Base-by-base conservation (phyloP, 2,888 invertebrate species). In the Troides aeacus region DNA sequence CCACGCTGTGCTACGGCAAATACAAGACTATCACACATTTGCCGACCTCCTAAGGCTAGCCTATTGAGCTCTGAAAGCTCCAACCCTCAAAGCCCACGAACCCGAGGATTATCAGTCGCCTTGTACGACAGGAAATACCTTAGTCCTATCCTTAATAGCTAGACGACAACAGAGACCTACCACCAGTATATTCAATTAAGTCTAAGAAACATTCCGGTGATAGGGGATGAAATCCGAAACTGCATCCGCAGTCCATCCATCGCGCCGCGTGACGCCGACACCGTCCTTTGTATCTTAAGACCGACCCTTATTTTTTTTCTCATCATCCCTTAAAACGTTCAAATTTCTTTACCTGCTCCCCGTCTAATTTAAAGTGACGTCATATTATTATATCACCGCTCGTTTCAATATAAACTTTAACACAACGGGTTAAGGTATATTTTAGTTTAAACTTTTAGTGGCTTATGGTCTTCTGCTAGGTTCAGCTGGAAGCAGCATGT, bases 311-410 rank as follows among this genome's bases (percentile, higher is more conserved):
- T 84, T 92, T 92, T 53, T 70, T 69, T 91, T 39, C 39, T 7
- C 81, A 81, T 83, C 88, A 89, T 89, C 92, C 92, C 90, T 90
- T 84, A 85, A 84, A 90, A 87, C 85, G 90, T 92, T 92, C 85
- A 84, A 90, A 91, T 91, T 91, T 90, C 89, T 89, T 83, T 92
- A 92, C 92, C 92, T 92, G 92, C 88, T 79, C 75, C 72, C 79
- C 79, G 80, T 79, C 81, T 81, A 77, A 80, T 74, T 30, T 39
- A 64, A 53, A 8, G 58, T 36, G 46, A 21, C 18, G 56, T 72
- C 76, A 1, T 77, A 87, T 68, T 71, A 77, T 75, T 64, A 23
- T 24, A 23, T 61, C 12, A 0, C 0, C 7, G 17, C 1, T 10
- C 57, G 71, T 67, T 64, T 46, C 0, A 85, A 76, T 24, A 69